Percentiles rank a stretch among this genome's conserved stretches.
These are phyloP conservation scores for Elephantulus edwardii DNA, from an alignment of 2,113 vertebrate species.

Conservation along the genomic window DNA sequence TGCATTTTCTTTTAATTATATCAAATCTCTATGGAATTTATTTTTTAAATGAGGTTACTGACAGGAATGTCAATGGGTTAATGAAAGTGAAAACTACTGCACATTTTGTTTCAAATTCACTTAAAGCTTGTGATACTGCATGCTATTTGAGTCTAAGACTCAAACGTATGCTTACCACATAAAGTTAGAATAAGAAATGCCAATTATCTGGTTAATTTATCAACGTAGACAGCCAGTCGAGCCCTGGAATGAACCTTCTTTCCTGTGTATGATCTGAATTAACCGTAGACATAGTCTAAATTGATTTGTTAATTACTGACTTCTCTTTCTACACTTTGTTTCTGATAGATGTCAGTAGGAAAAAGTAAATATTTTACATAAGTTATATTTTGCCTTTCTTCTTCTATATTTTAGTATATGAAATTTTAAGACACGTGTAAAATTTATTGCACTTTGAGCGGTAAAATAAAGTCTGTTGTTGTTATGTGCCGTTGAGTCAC, in stretches of 20 bases:
- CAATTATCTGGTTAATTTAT: slow-evolving; percentile 76
- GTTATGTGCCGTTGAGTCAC: no score
- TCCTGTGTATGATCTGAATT: slow-evolving; percentile 60
- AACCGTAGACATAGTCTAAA: slow-evolving; percentile 59
- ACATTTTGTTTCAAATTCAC: slow-evolving; percentile 65
- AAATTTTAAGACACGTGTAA: slow-evolving; percentile 9
- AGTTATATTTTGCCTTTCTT: not conserved
- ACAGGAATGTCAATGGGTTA: slow-evolving; percentile 76
- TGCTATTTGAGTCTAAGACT: slow-evolving; percentile 41
- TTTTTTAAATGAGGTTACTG: slow-evolving; percentile 66
- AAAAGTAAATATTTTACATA: not conserved
- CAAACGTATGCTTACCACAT: slow-evolving; percentile 37
- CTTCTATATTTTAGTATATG: not conserved
- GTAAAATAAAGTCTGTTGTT: no score
- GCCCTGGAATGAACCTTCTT: slow-evolving; percentile 61
- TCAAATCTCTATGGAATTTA: slow-evolving; percentile 60
- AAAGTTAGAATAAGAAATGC: slow-evolving; percentile 62
- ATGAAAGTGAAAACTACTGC: slow-evolving; percentile 63
- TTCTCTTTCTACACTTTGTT: slow-evolving; percentile 41
- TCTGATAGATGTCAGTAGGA: not conserved
- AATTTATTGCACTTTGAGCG: not conserved
- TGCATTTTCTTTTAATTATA: slow-evolving; percentile 69
- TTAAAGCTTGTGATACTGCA: slow-evolving; percentile 48
- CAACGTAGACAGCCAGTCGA: slow-evolving; percentile 64
- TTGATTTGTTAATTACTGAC: slow-evolving; percentile 70